phyloP scores from a whole-genome alignment of 2,797 vertebrate genomes.

The Sciaenops ocellatus region DNA sequence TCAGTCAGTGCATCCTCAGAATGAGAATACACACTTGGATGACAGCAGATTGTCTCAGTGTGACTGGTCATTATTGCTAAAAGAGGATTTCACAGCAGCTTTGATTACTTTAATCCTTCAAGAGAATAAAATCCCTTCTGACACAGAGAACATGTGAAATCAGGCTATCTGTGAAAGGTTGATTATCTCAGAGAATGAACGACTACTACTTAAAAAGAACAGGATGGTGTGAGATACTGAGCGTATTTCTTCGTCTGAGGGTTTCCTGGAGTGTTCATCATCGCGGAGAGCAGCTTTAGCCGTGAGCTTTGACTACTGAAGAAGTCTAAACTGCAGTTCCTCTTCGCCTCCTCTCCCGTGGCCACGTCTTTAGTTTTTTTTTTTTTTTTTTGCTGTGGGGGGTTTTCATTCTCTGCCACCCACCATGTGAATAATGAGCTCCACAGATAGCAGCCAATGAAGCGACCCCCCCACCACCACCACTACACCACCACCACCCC shows the following conservation, averaged over 20 bases:
- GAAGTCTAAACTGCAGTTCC: constrained; percentile 54
- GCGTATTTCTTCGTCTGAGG: constrained; percentile 25
- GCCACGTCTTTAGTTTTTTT: constrained; percentile 60
- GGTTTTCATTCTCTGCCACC: constrained; percentile 81
- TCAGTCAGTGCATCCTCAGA: constrained; percentile 35
- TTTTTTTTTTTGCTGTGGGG: constrained; percentile 70
- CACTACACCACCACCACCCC: no score
- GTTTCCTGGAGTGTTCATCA: constrained; percentile 48
- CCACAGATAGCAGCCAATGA: constrained; percentile 82
- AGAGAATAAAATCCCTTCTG: constrained; percentile 72
- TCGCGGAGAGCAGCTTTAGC: constrained; percentile 24
- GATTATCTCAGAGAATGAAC: constrained; percentile 60
- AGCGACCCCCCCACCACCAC: constrained; percentile 61
- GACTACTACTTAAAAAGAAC: constrained; percentile 44
- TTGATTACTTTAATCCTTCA: constrained; percentile 82
- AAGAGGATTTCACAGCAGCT: constrained; percentile 78
- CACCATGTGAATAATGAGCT: constrained; percentile 86
- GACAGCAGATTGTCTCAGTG: constrained; percentile 72
- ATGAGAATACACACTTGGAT: constrained; percentile 62
- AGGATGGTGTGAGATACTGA: constrained; percentile 13
- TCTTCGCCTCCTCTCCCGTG: constrained; percentile 65
- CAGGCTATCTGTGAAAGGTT: constrained; percentile 61
- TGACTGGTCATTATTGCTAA: constrained; percentile 72
- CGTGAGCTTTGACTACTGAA: constrained; percentile 44
- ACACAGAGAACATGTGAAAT: constrained; percentile 68